Evolutionary conservation across 2,113 vertebrate genomes (phyloP), one percentile per base, ranked within the genome.

Genomic region (Perca flavescens): DNA sequence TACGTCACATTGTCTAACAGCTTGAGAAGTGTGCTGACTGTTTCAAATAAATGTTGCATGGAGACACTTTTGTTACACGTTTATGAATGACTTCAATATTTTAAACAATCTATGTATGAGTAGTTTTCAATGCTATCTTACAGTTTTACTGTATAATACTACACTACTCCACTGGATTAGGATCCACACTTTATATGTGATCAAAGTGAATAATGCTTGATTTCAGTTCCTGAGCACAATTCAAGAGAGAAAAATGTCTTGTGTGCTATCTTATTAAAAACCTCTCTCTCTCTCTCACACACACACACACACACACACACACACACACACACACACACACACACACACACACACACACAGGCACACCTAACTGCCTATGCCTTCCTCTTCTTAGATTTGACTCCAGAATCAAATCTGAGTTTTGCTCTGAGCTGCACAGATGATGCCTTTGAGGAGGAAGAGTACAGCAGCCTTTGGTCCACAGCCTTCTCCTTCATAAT

Each of bases 11-110:
- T 74, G 73, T 84, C 70, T 4, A 57, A 58, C 8, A 34, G 63
- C 71, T 79, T 80, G 4, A 57, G 1, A 49, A 31, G 2, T 83
- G 74, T 88, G 66, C 21, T 60, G 31, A 49, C 1, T 54, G 49
- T 78, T 84, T 75, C 25, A 31, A 90, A 86, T 90, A 86, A 88
- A 90, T 75, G 12, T 86, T 84, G 86, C 86, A 86, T 88, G 16
- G 47, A 84, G 12, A 86, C 16, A 40, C 53, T 9, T 76, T 53
- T 77, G 74, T 83, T 78, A 28, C 28, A 28, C 28, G 28, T 28
- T 28, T 28, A 28, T 28, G 28, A 28, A 28, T 28, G 28, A 28
- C 25, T 25, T 25, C 25, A 25, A 28, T 28, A 28, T 2, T 28
- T 28, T 28, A 28, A 28, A 28, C 28, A 28, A 28, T 28, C 28